Base-by-base conservation (phyloP, 2,113 vertebrate species). In the Oreochromis tanganicae region DNA sequence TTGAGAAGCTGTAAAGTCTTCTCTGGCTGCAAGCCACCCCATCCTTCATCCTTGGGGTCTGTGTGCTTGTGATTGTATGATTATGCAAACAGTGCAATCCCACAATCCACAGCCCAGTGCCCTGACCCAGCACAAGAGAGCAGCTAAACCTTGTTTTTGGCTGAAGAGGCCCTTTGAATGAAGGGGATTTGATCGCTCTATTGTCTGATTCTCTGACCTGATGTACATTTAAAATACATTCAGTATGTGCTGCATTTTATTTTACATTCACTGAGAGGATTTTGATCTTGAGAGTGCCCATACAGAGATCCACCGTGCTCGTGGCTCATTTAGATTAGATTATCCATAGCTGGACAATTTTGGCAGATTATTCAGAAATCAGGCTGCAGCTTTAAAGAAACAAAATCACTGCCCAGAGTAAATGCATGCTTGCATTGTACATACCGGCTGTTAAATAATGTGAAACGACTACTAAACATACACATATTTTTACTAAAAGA, bases 21-120 rank as follows among this genome's bases (percentile, higher is more conserved):
- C 79, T 80, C 82, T 91, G 91, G 90, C 88, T 17, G 36, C 61
- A 19, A 86, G 88, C 90, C 88, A 56, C 73, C 56, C 5, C 59
- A 54, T 91, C 86, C 61, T 81, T 73, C 84, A 63, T 56, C 66
- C 75, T 79, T 17, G 12, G 83, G 81, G 56, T 87, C 63, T 86
- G 56, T 82, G 17, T 71, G 32, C 73, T 87, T 78, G 29, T 87
- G 84, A 87, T 80, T 82, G 50, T 85, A 75, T 81, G 82, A 94
- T 93, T 87, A 91, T 63, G 34, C 81, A 88, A 94, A 91, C 90
- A n/a, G 48, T 66, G 12, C 89, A 91, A 89, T 89, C 89, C 88
- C 27, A 50, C 80, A 86, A 73, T 88, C 86, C 82, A 82, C 82
- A 61, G 38, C 52, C 56, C 68, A 41, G 32, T 36, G 80, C 84